Conservation (phyloP, 2,797 vertebrate genomes). For the Rhabdomys pumilio region DNA sequence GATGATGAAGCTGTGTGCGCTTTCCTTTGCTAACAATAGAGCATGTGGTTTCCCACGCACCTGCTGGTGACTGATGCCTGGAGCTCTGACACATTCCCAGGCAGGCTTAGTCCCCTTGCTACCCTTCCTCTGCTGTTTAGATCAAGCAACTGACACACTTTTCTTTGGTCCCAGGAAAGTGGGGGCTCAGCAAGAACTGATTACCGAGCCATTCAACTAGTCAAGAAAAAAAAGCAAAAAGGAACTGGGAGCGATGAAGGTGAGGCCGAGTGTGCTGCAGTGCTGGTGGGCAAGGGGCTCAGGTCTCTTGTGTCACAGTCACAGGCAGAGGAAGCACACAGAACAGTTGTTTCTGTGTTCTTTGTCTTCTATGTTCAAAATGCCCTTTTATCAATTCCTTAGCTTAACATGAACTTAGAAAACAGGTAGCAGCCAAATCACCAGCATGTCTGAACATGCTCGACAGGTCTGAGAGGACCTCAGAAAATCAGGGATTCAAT, state of each 20-base stretch:
- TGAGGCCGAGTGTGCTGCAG: constrained; percentile 84
- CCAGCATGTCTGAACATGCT: background rate
- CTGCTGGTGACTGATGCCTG: constrained; percentile 19
- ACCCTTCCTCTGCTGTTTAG: constrained; percentile 50
- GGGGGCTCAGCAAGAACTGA: constrained; percentile 97
- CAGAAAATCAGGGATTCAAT: background rate
- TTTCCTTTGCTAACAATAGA: background rate
- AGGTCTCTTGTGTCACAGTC: background rate
- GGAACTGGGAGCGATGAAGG: constrained; percentile 88
- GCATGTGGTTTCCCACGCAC: background rate
- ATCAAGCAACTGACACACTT: constrained; percentile 79
- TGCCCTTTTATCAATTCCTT: constrained; percentile 46
- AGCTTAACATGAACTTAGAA: constrained; percentile 26
- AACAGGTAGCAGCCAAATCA: background rate
- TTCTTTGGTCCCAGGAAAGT: constrained; percentile 92
- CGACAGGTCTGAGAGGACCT: background rate
- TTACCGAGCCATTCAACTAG: constrained; percentile 97
- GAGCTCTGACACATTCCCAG: background rate
- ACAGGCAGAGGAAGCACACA: background rate
- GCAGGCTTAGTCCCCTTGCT: constrained; percentile 36
- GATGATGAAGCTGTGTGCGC: background rate
- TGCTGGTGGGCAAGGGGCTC: background rate
- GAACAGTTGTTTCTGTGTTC: background rate
- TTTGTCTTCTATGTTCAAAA: constrained; percentile 1
- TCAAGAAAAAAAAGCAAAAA: constrained; percentile 96